Conservation (phyloP, 1,140 invertebrate genomes). For the Drosophila mojavensis region DNA sequence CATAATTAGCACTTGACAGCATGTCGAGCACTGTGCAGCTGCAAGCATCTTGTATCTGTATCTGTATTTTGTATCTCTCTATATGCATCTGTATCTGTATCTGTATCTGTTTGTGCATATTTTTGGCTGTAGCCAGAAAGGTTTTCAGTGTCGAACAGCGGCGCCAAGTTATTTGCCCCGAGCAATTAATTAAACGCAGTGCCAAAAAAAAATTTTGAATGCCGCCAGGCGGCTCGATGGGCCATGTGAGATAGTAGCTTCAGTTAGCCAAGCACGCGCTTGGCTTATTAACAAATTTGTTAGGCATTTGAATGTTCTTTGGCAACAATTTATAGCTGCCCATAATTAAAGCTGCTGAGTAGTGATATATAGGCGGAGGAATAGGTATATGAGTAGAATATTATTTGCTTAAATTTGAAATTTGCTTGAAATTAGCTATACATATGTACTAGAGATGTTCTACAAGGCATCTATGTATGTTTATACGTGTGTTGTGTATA, state of each 20-base stretch:
- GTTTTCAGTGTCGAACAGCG: constrained; percentile 48
- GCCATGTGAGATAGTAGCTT: neutral
- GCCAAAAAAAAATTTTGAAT: constrained; percentile 38
- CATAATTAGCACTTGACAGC: constrained; percentile 68
- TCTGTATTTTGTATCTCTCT: constrained; percentile 1
- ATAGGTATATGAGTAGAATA: too few relatives aligned
- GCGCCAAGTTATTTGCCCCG: constrained; percentile 22
- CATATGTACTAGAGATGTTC: too few relatives aligned
- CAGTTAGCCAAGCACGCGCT: neutral
- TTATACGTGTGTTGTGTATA: too few relatives aligned
- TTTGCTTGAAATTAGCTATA: too few relatives aligned
- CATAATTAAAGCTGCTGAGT: neutral
- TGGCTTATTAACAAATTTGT: neutral
- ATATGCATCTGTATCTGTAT: constrained; percentile 2
- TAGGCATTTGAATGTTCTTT: neutral
- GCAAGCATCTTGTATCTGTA: constrained; percentile 18
- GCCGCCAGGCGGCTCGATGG: neutral
- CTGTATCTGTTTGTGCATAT: neutral
- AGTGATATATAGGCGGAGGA: too few relatives aligned
- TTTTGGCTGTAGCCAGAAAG: constrained; percentile 11
- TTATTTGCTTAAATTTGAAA: too few relatives aligned
- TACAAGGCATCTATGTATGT: too few relatives aligned
- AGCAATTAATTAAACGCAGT: constrained; percentile 64
- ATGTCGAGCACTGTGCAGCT: constrained; percentile 7
- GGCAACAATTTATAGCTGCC: neutral